Percentiles rank a stretch among this genome's conserved stretches.
These are phyloP conservation scores for Caenorhabditis becei DNA, from an alignment of 2,888 invertebrate genomes.

Conservation along the genomic window DNA sequence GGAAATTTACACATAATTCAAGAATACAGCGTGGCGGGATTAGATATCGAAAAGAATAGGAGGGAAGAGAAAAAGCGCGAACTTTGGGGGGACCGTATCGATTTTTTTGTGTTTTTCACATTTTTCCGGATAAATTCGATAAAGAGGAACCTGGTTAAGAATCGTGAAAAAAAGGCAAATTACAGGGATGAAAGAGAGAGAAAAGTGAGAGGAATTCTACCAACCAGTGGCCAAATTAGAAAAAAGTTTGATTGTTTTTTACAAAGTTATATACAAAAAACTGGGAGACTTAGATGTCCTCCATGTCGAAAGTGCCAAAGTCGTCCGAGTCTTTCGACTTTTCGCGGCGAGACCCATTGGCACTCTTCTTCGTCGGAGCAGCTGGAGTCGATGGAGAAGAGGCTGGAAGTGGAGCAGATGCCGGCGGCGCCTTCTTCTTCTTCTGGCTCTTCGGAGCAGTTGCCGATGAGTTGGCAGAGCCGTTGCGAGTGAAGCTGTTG, in stretches of 20 bases:
- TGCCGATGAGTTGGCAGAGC: conserved; percentile 8
- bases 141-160: conserved; percentile 18
- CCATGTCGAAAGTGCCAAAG: conserved; percentile 52
- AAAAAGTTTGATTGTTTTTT: background rate
- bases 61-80: conserved; percentile 6
- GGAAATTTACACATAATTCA: conserved; percentile 12
- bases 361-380: background rate
- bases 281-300: conserved; percentile 20
- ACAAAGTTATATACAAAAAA: conserved; percentile 26
- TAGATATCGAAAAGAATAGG: background rate
- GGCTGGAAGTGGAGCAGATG: conserved; percentile 29
- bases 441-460: conserved; percentile 12
- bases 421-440: conserved; percentile 41
- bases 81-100: conserved; percentile 30
- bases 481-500: conserved; percentile 40
- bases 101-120: conserved; percentile 33
- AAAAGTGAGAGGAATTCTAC: conserved; percentile 37
- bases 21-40: background rate
- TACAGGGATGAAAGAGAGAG: conserved; percentile 21
- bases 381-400: background rate
- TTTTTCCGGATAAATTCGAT: conserved; percentile 8
- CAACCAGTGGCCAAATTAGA: conserved; percentile 52
- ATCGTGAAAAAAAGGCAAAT: conserved; percentile 30
- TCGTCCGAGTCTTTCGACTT: conserved; percentile 31
- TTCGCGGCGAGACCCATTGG: conserved; percentile 16